Base-by-base conservation (phyloP, 37 sponge, comb jelly and placozoan species). In the Haliclona indistincta region DNA sequence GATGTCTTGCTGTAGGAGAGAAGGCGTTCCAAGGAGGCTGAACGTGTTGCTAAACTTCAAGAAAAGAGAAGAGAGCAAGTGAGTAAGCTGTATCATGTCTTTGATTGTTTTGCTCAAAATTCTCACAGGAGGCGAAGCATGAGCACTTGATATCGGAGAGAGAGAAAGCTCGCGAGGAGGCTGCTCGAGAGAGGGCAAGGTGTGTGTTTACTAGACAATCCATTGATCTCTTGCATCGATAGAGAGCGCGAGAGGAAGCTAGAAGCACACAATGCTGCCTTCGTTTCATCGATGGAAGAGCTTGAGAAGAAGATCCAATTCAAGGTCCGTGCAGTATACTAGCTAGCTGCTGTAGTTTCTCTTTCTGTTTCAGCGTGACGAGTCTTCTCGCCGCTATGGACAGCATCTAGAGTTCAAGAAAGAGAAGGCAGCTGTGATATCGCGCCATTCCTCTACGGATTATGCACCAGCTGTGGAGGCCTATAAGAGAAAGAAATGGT, bases 241-340 rank as follows among this genome's bases (percentile, higher is more conserved):
- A 91, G 92, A 30, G 92, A 91, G 68, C 67, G 92, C 39, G 92
- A 91, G 47, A 32, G 88, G 43, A 81, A 82, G 37, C 44, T 84
- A 41, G 83, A 71, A 60, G 92, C 92, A 2, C 38, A 60, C 29
- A 74, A 85, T 64, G 68, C 68, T 4, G 91, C 91, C 26, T 47
- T 78, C 15, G 70, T 62, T 61, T 58, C 70, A 5, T 82, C 84
- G 1, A 38, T 66, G 1, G 84, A 77, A 26, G 88, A 91, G 51
- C 71, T 91, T 43, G 84, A 77, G 66, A 78, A 67, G 32, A 86
- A 79, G 67, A 86, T 91, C n/a, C 88, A 87, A 55, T 63, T 80
- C 2, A 91, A 91, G 76, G 89, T 88, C 8, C 54, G 58, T 66
- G 22, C 23, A 3, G 13, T 47, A 34, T 7, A 26, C 26, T 32